phyloP scores from a whole-genome alignment of 2,797 vertebrate species.

The Ficedula albicollis region DNA sequence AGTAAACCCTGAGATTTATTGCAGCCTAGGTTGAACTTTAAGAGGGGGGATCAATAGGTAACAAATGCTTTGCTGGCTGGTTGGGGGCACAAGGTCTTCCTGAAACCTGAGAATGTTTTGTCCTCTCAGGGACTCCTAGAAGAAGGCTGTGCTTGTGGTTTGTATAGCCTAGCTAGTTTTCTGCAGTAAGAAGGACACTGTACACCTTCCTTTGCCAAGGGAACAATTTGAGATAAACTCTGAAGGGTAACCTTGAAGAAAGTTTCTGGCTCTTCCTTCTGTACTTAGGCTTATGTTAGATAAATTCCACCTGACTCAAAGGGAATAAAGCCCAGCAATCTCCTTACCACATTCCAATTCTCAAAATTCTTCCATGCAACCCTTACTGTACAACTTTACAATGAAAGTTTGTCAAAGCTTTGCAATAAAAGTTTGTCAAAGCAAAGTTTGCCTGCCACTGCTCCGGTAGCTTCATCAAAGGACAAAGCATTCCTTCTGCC shows the following conservation, averaged over 20 bases:
- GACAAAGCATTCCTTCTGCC: fast-evolving
- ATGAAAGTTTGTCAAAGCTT: background rate
- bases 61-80: background rate
- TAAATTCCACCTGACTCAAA: background rate
- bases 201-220: background rate
- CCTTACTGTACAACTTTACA: background rate
- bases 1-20: background rate
- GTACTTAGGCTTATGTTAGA: background rate
- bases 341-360: background rate
- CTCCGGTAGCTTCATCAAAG: background rate
- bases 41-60: background rate
- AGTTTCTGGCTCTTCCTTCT: background rate
- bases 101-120: background rate
- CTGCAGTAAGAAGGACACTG: background rate
- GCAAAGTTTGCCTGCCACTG: background rate
- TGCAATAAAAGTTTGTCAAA: background rate
- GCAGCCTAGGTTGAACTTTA: background rate
- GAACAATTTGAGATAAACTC: background rate
- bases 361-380: background rate
- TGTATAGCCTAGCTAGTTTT: background rate
- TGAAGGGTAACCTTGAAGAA: background rate
- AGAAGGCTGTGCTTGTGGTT: background rate
- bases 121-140: background rate
- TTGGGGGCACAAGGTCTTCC: background rate
- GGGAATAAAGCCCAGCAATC: background rate